Base-by-base conservation (phyloP, 2,113 vertebrate species). In the Orthochromis malagaraziensis region DNA sequence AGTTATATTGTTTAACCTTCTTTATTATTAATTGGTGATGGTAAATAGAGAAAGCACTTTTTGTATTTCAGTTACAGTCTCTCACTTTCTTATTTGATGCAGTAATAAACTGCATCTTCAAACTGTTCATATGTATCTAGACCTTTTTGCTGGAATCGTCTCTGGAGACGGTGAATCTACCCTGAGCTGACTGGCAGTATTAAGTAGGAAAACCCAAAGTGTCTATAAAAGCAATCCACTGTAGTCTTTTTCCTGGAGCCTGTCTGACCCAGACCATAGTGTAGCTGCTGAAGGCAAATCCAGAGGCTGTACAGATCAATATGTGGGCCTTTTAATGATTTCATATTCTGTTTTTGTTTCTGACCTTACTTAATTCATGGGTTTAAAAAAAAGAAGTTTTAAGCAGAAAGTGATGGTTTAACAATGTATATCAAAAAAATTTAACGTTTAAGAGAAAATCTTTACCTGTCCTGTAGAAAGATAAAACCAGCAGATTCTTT, bases 371-470 rank as follows among this genome's bases (percentile, higher is more conserved):
- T 49, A 49, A 51, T 51, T 51, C 0, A 9, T 51, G 47, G 47
- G 7, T 51, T 53, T n/a, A 0, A 47, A 49, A 49, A 49, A 19
- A 49, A 49, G 0, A 49, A 0, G 17, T 51, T 9, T n/a, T 53
- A 53, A 53, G 2, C 19, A 53, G 19, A 53, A 53, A 53, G 19
- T 53, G 47, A 51, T 0, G 47, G 47, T 51, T 51, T 51, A 53
- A n/a, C n/a, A 54, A 3, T 54, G 1, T 13, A 55, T 55, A 55
- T 55, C 53, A 55, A 24, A 55, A 13, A 21, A 21, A 21, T 21
- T 21, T 21, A 21, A 21, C 21, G 21, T 21, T 21, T 24, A 7
- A 55, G 21, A 55, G 53, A 55, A 55, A 13, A 55, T 24, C 6
- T 55, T 54, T 0, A 54, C 3, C 6, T 54, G 51, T 6, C 0